Base-by-base conservation (phyloP, 2,888 invertebrate species). In the Torymus texanus region DNA sequence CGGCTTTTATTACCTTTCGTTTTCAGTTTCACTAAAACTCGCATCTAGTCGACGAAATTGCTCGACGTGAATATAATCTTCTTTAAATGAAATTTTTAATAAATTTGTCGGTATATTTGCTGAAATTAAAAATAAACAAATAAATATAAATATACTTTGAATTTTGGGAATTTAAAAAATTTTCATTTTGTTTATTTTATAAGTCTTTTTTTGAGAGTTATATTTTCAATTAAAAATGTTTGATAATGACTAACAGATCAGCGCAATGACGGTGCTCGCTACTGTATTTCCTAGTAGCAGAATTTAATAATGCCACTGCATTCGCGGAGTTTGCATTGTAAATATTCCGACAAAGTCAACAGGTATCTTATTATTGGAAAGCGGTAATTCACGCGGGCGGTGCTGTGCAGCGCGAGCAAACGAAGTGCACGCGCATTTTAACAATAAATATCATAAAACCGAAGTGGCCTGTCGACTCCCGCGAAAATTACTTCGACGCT, bases 321-420 rank as follows among this genome's bases (percentile, higher is more conserved):
- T 66, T 41, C 63, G 56, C 12, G 16, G 59, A 50, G 75, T 74
- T 81, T 76, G 74, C 71, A 76, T 71, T 79, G 81, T 79, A 79
- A 81, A 81, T 77, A 79, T 75, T 63, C 73, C 73, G 77, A 65
- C 74, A 74, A 59, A 56, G 79, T 79, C 79, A 81, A 81, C 76
- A 81, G 68, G 73, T 70, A 3, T 16, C 58, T 65, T 77, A 76
- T 76, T 81, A 79, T 81, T 79, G 81, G 79, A 78, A 80, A 80
- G 72, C 67, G 72, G 68, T 75, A 76, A 68, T 78, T 68, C 29
- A 62, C 75, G 59, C 71, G 55, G 41, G 41, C 78, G 56, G 12
- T 21, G 53, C 63, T 21, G 70, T 24, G 58, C 55, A 41, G 16
- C 41, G 29, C 68, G 62, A 71, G 70, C 70, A 74, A 65, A 75